phyloP scores from a whole-genome alignment of 2,113 vertebrate species.

The Mus musculus region GRCm39 chr11:72741001-72741500 shows the following conservation, averaged over 20 bases:
- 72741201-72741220: neutral
- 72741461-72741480: conserved; percentile 90
- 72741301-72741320: neutral
- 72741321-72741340: neutral
- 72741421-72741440: conserved; percentile 95
- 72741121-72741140: neutral
- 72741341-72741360: neutral
- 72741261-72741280: neutral
- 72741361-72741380: conserved; percentile 12
- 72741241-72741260: neutral
- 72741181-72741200: neutral
- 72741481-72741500: conserved; percentile 87
- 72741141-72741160: conserved; percentile 1
- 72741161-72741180: neutral
- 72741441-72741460: conserved; percentile 92
- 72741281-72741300: conserved; percentile 21
- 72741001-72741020: too few relatives aligned
- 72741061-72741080: neutral
- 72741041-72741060: neutral
- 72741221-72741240: neutral
- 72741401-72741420: conserved; percentile 96
- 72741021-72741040: neutral
- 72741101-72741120: conserved; percentile 8
- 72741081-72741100: neutral
- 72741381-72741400: conserved; percentile 98